Conservation (phyloP, 2,113 vertebrate genomes). For the Paratilapia polleni region DNA sequence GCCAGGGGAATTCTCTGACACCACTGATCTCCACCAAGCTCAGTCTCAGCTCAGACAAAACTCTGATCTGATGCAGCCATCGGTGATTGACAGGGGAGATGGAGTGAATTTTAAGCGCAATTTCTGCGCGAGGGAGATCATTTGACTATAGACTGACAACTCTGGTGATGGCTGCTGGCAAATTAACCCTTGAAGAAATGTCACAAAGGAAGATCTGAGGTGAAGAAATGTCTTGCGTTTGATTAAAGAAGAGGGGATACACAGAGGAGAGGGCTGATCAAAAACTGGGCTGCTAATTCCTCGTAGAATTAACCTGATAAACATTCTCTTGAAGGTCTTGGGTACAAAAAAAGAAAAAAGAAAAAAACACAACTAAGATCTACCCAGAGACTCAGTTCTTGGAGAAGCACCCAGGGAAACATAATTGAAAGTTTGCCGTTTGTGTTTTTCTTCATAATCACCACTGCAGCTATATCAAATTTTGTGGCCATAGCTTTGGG, state of each 20-base stretch:
- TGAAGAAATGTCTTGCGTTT: slow-evolving; percentile 45
- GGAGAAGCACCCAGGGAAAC: slow-evolving; percentile 26
- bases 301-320: slow-evolving; percentile 31
- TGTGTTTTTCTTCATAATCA: slow-evolving; percentile 53
- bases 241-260: slow-evolving; percentile 46
- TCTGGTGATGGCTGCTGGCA: slow-evolving; percentile 53
- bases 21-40: slow-evolving; percentile 73
- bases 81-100: slow-evolving; percentile 65
- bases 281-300: slow-evolving; percentile 19
- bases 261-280: slow-evolving; percentile 28
- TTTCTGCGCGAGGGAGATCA: slow-evolving; percentile 37
- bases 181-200: slow-evolving; percentile 63
- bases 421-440: slow-evolving; percentile 66
- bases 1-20: slow-evolving; percentile 74
- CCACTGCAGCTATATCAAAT: slow-evolving; percentile 77
- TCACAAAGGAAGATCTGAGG: slow-evolving; percentile 50
- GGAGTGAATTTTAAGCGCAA: slow-evolving; percentile 64
- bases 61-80: slow-evolving; percentile 71
- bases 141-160: slow-evolving; percentile 64
- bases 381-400: neutral
- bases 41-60: slow-evolving; percentile 65
- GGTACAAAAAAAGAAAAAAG: neutral
- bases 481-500: slow-evolving; percentile 64
- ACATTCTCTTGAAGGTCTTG: slow-evolving; percentile 35
- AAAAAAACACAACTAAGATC: neutral